A percentile compares a stretch with the other conserved stretches of the same genome.
These are phyloP conservation scores for Microtus pennsylvanicus DNA, from an alignment of 2,113 vertebrate species.

Conservation along the genomic window DNA sequence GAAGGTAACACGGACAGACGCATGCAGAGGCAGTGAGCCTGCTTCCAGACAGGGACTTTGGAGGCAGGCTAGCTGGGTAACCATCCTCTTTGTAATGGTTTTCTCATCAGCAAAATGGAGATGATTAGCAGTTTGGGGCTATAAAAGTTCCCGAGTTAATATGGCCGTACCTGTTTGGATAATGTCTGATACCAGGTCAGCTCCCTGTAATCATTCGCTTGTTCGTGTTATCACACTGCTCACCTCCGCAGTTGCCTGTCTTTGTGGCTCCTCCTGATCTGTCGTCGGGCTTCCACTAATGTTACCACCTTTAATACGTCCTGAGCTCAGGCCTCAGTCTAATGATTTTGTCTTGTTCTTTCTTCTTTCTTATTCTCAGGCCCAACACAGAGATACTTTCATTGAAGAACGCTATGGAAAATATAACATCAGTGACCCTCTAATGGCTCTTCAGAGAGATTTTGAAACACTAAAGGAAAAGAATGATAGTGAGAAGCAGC, in stretches of 20 bases:
- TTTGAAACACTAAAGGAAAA: conserved; percentile 91
- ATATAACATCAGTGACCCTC: conserved; percentile 96
- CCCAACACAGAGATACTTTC: conserved; percentile 93
- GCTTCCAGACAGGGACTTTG: neutral
- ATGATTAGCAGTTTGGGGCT: neutral
- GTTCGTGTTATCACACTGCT: neutral
- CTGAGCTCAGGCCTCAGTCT: neutral
- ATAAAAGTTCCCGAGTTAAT: conserved; percentile 1
- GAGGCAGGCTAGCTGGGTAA: neutral
- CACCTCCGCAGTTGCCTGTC: neutral
- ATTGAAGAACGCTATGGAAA: conserved; percentile 96
- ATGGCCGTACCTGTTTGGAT: neutral
- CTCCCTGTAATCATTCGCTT: neutral
- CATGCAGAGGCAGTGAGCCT: neutral
- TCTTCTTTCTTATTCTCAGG: conserved; percentile 84
- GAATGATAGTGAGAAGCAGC: conserved; percentile 87
- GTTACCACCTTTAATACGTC: neutral
- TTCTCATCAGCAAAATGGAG: conserved; percentile 14
- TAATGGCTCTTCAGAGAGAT: conserved; percentile 96
- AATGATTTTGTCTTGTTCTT: neutral
- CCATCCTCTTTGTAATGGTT: neutral
- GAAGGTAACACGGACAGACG: neutral
- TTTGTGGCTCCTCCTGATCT: neutral
- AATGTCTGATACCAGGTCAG: neutral
- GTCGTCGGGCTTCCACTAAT: neutral